These are phyloP conservation scores for Verasper variegatus DNA, from an alignment of 2,113 vertebrate species.

Conservation along the genomic window DNA sequence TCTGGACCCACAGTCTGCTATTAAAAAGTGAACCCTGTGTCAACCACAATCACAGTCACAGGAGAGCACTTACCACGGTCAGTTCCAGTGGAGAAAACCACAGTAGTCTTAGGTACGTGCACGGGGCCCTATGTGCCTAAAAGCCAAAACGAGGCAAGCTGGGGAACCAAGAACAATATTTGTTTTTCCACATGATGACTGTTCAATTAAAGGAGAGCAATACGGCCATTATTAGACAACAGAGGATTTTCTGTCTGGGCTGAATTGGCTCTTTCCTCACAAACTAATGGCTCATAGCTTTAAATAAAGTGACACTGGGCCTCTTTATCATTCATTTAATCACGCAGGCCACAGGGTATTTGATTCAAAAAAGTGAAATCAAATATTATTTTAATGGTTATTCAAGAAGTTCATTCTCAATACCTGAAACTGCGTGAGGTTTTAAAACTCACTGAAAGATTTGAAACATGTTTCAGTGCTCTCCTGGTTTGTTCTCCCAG, in stretches of 20 bases:
- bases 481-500: not conserved
- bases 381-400: not conserved
- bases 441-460: not conserved
- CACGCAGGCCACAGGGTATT: constrained; percentile 3
- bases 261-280: constrained; percentile 67
- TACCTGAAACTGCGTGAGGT: not conserved
- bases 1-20: constrained; percentile 47
- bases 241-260: constrained; percentile 69
- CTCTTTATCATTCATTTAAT: constrained; percentile 54
- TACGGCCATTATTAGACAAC: constrained; percentile 70
- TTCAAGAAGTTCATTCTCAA: constrained; percentile 2
- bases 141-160: constrained; percentile 59
- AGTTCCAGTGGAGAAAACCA: constrained; percentile 66
- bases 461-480: not conserved
- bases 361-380: constrained; percentile 4
- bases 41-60: constrained; percentile 71
- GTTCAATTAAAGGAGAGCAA: constrained; percentile 75
- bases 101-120: constrained; percentile 47
- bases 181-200: constrained; percentile 77
- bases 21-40: constrained; percentile 66
- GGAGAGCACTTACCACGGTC: constrained; percentile 63
- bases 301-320: constrained; percentile 42
- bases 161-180: constrained; percentile 80
- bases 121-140: constrained; percentile 35
- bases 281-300: constrained; percentile 39